phyloP scores from a whole-genome alignment of 2,888 invertebrate species.

The Cryptocephalus primarius region DNA sequence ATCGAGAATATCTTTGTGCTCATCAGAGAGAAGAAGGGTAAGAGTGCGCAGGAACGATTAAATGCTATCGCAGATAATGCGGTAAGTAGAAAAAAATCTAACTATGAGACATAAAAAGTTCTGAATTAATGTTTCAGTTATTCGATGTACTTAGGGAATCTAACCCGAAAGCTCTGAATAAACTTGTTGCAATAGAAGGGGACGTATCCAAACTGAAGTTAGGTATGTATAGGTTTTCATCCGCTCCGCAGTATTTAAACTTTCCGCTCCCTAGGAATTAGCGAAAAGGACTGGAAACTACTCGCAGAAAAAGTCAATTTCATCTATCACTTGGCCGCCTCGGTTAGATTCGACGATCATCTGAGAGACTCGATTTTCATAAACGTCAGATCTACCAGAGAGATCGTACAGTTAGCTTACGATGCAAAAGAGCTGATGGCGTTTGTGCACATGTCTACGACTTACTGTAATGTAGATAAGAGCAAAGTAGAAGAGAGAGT shows the following conservation, averaged over 20 bases:
- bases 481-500: conserved; percentile 62
- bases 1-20: conserved; percentile 41
- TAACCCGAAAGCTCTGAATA: neutral
- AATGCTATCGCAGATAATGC: too few species aligned
- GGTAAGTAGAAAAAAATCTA: too few species aligned
- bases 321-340: conserved; percentile 71
- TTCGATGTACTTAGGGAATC: neutral
- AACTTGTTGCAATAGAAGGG: neutral
- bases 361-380: conserved; percentile 51
- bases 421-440: conserved; percentile 41
- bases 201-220: neutral
- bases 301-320: conserved; percentile 51
- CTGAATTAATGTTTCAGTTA: neutral
- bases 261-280: too few species aligned
- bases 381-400: conserved; percentile 56
- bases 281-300: conserved; percentile 39
- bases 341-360: conserved; percentile 74
- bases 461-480: conserved; percentile 70
- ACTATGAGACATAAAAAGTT: too few species aligned
- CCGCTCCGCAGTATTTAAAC: too few species aligned
- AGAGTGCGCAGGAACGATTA: too few species aligned
- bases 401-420: conserved; percentile 49
- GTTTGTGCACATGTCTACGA: conserved; percentile 75
- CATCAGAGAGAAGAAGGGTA: too few species aligned
- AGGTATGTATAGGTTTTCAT: conserved; percentile 1